These are phyloP conservation scores for Leontocebus nigricollis DNA, from an alignment of 2,797 vertebrate species.

Conservation along the genomic window DNA sequence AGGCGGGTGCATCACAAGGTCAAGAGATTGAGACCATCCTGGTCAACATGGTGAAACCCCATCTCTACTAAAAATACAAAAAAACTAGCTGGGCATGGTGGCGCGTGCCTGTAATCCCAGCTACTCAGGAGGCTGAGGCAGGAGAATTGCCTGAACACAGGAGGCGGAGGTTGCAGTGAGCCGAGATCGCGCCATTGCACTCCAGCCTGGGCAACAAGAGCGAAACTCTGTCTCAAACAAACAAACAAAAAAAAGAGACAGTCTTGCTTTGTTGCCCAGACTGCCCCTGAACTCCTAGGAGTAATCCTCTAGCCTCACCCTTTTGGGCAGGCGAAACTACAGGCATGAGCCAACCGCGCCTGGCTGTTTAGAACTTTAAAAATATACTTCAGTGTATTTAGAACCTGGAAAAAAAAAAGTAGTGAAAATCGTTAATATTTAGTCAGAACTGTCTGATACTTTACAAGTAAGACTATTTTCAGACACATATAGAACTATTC, in stretches of 20 bases:
- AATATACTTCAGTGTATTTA: background rate
- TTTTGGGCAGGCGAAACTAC: background rate
- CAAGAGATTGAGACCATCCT: no score
- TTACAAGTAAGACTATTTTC: background rate
- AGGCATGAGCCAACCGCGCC: background rate
- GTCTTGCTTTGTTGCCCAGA: background rate
- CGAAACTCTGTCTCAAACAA: no score
- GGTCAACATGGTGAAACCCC: no score
- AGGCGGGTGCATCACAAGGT: accelerated
- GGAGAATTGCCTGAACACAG: no score
- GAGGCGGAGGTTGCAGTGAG: no score
- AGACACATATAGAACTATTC: background rate
- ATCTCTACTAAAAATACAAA: no score
- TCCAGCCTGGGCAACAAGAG: no score
- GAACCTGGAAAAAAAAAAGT: background rate
- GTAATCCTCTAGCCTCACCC: background rate
- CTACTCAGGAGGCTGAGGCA: no score
- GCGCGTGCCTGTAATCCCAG: no score
- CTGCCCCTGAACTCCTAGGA: background rate
- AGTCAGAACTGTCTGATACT: background rate
- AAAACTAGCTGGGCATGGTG: no score
- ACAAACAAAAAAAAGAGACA: no score
- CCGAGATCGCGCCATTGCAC: no score
- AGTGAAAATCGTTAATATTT: background rate
- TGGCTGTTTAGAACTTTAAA: background rate